phyloP scores from a whole-genome alignment of 2,888 invertebrate species.

The Scaptodrosophila latifasciaeformis region DNA sequence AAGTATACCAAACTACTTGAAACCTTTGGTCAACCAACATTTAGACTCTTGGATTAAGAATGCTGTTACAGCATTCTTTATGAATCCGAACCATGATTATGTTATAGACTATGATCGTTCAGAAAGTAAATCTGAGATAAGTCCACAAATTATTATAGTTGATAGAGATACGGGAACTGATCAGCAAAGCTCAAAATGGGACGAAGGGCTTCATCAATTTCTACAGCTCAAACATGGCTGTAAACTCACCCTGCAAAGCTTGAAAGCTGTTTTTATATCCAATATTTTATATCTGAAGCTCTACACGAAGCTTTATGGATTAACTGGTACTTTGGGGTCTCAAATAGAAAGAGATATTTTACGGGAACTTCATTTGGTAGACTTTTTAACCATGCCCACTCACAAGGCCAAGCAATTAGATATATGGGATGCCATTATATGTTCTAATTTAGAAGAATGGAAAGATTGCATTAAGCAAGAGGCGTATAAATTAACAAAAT shows the following conservation, averaged over 20 bases:
- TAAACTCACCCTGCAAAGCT: conserved; percentile 40
- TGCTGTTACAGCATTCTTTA: conserved; percentile 1
- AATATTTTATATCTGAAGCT: conserved; percentile 54
- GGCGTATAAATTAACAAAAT: not conserved
- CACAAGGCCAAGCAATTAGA: not conserved
- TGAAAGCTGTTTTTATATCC: conserved; percentile 72
- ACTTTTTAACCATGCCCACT: not conserved
- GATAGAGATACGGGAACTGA: conserved; percentile 72
- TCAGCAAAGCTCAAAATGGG: conserved; percentile 69
- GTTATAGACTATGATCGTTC: conserved; percentile 28
- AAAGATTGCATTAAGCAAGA: not conserved
- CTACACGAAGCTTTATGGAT: conserved; percentile 30
- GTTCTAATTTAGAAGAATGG: not conserved
- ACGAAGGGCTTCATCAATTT: conserved; percentile 72
- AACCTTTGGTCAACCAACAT: not conserved
- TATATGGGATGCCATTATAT: not conserved
- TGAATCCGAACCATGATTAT: conserved; percentile 3
- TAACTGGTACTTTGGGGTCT: not conserved
- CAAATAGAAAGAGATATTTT: not conserved
- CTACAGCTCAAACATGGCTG: conserved; percentile 72
- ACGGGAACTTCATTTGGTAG: not conserved
- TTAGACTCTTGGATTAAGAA: conserved; percentile 4
- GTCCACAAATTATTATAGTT: conserved; percentile 42
- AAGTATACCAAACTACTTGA: conserved; percentile 4
- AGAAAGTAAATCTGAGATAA: conserved; percentile 30